Evolutionary conservation across 2,888 invertebrate species (phyloP), one percentile per base, ranked within the genome.

Genomic region (Bembecia ichneumoniformis): DNA sequence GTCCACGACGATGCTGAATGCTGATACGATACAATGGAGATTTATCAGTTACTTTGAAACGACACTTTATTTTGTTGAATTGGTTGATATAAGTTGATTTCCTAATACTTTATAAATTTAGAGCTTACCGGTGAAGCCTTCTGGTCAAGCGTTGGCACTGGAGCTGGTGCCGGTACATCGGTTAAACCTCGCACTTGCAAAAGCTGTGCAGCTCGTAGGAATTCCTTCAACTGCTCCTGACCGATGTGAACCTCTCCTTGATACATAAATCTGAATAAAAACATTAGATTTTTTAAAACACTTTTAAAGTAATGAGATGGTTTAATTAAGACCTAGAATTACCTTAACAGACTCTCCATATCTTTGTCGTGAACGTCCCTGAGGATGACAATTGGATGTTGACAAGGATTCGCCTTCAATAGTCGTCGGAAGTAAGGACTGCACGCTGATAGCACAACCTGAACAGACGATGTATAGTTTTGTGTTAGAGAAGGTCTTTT

Each of bases 181-280:
- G 95, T 94, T 60, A 96, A 83, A 13, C 96, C 96, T 62, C 95
- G 90, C 15, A 96, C 94, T 88, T 96, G 95, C 64, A 96, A 89
- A 87, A 95, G 90, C 82, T 95, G 95, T 43, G 96, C 96, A 56
- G 95, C 95, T 80, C 93, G 92, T 59, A 96, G 88, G 77, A 96
- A 95, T 75, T 95, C 94, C 57, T 93, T 92, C 63, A 96, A 87
- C 74, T 95, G 94, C 66, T 95, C 95, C 76, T 96, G 95, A 17
- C 94, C 94, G 62, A 96, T 94, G 78, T 95, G 94, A 35, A 96
- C 96, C 80, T 96, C 96, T 54, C 96, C 96, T 79, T 95, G 94
- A 80, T 96, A 96, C 95, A 96, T 96, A 88, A 96, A 96, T 81
- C 93, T 93, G 70, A 0, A 28, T 28, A 28, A 28, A 28, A 28